Conservation (phyloP, 2,888 invertebrate species). For the Escarpia spicata region DNA sequence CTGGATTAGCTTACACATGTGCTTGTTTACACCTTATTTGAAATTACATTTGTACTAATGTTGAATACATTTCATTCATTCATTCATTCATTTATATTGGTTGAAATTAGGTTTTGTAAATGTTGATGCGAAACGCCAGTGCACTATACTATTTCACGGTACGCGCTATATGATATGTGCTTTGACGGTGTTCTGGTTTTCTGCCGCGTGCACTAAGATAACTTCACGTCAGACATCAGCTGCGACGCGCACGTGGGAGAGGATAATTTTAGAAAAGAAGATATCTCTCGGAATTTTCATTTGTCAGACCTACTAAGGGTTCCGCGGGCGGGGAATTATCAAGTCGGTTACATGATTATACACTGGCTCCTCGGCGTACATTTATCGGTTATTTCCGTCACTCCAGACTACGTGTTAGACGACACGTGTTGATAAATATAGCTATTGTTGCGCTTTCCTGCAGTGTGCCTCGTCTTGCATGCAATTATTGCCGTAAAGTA, state of each 20-base stretch:
- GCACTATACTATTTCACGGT: too few relatives aligned
- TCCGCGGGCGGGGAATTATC: not conserved
- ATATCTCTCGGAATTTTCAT: not conserved
- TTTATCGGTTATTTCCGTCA: not conserved
- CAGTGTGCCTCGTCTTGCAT: not conserved
- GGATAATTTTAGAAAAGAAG: not conserved
- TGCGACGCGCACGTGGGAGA: not conserved
- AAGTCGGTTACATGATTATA: not conserved
- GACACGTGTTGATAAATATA: not conserved
- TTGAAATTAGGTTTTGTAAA: too few relatives aligned
- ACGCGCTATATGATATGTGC: too few relatives aligned
- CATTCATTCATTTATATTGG: too few relatives aligned
- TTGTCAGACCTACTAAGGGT: not conserved
- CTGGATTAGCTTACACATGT: too few relatives aligned
- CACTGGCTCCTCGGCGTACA: not conserved
- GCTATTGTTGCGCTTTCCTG: not conserved
- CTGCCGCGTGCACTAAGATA: not conserved
- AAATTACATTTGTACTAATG: too few relatives aligned
- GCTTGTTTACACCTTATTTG: too few relatives aligned
- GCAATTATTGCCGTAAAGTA: not conserved
- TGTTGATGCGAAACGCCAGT: too few relatives aligned
- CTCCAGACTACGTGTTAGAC: not conserved
- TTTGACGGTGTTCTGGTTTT: not conserved
- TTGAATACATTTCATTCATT: too few relatives aligned
- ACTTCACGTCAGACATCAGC: not conserved